Evolutionary conservation across 2,888 invertebrate species (phyloP).

Genomic region (Temnothorax unifasciatus): DNA sequence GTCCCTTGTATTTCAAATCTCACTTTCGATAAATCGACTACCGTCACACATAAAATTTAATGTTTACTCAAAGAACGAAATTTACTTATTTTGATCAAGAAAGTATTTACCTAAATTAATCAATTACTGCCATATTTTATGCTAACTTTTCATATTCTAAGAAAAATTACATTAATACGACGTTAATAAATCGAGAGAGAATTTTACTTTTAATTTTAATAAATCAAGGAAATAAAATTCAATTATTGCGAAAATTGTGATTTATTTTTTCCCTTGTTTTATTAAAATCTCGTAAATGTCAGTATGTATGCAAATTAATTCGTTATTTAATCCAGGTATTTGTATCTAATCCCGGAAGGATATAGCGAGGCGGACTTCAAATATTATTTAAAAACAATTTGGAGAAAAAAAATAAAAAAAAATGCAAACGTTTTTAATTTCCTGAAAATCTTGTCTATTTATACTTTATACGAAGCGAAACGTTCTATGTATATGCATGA

Average conservation of each 20-base stretch:
- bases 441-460: background rate
- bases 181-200: background rate
- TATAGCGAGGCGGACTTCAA: background rate
- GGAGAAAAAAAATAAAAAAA: background rate
- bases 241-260: slow-evolving; percentile 17
- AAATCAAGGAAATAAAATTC: slow-evolving; percentile 12
- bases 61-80: background rate
- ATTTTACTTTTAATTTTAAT: slow-evolving; percentile 24
- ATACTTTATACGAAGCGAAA: background rate
- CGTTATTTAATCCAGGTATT: slow-evolving; percentile 8
- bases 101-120: slow-evolving; percentile 4
- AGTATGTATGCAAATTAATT: slow-evolving; percentile 12
- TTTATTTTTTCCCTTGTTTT: background rate
- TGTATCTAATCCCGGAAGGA: background rate
- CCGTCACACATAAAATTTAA: background rate
- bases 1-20: background rate
- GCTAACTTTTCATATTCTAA: background rate
- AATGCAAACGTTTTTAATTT: slow-evolving; percentile 4
- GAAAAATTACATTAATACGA: background rate
- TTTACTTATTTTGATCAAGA: background rate
- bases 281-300: slow-evolving; percentile 6
- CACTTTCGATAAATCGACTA: background rate
- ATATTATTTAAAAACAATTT: slow-evolving; percentile 9
- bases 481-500: background rate
- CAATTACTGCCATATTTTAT: background rate